Evolutionary conservation across 1,140 invertebrate genomes (phyloP), one percentile per base, ranked within the genome.

Genomic region (Leptinotarsa texana): DNA sequence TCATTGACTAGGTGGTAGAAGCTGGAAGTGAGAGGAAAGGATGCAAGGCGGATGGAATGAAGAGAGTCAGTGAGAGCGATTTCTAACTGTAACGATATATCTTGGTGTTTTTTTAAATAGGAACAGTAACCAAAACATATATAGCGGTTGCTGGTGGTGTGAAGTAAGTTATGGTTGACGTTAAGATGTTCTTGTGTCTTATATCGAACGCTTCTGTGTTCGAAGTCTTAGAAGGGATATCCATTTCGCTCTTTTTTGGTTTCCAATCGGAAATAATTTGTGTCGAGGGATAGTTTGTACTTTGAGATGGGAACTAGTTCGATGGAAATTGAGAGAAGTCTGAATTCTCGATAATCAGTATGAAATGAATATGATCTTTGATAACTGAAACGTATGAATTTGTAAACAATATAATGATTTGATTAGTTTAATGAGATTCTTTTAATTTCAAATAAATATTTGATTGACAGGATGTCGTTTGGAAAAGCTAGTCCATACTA

Each of bases 121-220:
- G 72, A 72, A 76, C 71, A 69, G 72, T 77, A 78, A 78, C 77
- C 77, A 75, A 78, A 78, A 78, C 77, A 78, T 76, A 76, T 78
- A 78, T 78, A 78, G 75, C 75, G 75, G 77, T 78, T 78, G 76
- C 73, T 77, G 75, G 66, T 76, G 77, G 73, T 77, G 74, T 73
- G 75, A 73, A 70, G 49, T 72, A 75, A 75, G 74, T 75, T 75
- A 75, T 75, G 71, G 74, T 69, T 65, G 69, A 71, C 69, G 69
- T 71, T 71, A 71, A 71, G 69, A 71, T 61, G 69, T 71, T 71
- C 69, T 71, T 71, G 69, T 62, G 57, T 71, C 69, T 71, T 71
- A n/a, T 71, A 71, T 71, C 69, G 69, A 71, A 71, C 69, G 69
- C 51, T 71, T 49, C 69, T 57, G 51, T 57, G 51, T 18, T 68